Base-by-base conservation (phyloP, 1,140 invertebrate species). In the Lepidurus arcticus region DNA sequence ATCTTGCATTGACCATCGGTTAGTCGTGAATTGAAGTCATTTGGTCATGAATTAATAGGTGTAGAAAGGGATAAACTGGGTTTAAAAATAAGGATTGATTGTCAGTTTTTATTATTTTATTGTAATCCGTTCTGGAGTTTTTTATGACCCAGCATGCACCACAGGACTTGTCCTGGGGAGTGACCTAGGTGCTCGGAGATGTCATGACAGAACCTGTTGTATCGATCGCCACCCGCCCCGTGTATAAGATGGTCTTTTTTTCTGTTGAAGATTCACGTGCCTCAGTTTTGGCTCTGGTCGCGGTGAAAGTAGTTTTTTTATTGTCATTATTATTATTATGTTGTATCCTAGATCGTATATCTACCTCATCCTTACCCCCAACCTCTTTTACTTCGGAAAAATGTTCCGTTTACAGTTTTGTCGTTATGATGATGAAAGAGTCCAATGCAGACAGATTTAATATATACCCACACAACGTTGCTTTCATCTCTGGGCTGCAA, bases 151-250 rank as follows among this genome's bases (percentile, higher is more conserved):
- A 34, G 34, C 34, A 34, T 34, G 34, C 34, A 34, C 34, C 4
- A 34, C 34, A 34, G 34, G 21, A 65, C 21, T 65, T 65, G 16
- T 13, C 53, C 53, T 13, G 16, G 53, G 53, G 21, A 65, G 53
- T 21, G 53, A 65, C 53, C 53, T 9, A 65, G 53, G 53, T 65
- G 53, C 13, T 65, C 13, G 21, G 34, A 65, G 53, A 65, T 65
- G 53, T 65, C 53, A 21, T 65, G 53, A 16, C 53, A 65, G 53
- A 65, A 65, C 53, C 53, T 65, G 53, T 65, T 65, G 13, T 65
- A 65, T 65, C 53, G 53, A 65, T 65, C 53, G 53, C 53, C n/a
- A 7, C n/a, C 21, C 21, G 53, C 7, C 16, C 53, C 16, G 53
- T 65, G 2, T 16, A 65, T 16, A 65, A 65, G 16, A n/a, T 0